Evolutionary conservation across 2,888 invertebrate species (phyloP).

Genomic region (Patella ulyssiponensis): DNA sequence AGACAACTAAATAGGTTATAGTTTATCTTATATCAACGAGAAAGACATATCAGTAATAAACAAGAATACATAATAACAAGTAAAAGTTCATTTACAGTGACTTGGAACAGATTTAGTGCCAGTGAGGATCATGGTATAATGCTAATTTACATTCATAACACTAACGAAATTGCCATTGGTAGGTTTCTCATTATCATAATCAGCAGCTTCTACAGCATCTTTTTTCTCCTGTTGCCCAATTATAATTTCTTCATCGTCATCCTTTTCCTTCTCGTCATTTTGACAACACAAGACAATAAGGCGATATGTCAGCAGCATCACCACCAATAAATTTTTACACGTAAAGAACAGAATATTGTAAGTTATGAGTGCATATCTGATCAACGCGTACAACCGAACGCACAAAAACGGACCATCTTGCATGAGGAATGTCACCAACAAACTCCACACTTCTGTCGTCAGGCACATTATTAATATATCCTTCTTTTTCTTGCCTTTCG

Average conservation of each 20-base stretch:
- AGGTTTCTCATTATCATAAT: background rate
- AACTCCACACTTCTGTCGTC: conserved; percentile 71
- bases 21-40: too few relatives aligned
- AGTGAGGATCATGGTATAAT: too few relatives aligned
- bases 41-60: too few relatives aligned
- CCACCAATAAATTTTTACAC: conserved; percentile 59
- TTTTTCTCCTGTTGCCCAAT: conserved; percentile 9
- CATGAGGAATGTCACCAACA: conserved; percentile 71
- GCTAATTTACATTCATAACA: background rate
- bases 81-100: too few relatives aligned
- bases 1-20: too few relatives aligned
- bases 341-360: conserved; percentile 70
- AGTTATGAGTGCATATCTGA: conserved; percentile 57
- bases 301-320: conserved; percentile 58
- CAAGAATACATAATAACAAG: too few relatives aligned
- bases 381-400: conserved; percentile 60
- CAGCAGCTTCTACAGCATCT: conserved; percentile 4
- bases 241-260: conserved; percentile 6
- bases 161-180: background rate
- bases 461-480: conserved; percentile 32
- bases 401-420: conserved; percentile 74
- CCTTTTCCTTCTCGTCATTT: conserved; percentile 22
- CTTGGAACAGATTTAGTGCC: too few relatives aligned
- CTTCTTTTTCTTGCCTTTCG: conserved; percentile 6
- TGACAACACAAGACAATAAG: conserved; percentile 40